Evolutionary conservation across 2,888 invertebrate species (phyloP), one percentile per base, ranked within the genome.

Genomic region (Diplazon laetatorius): DNA sequence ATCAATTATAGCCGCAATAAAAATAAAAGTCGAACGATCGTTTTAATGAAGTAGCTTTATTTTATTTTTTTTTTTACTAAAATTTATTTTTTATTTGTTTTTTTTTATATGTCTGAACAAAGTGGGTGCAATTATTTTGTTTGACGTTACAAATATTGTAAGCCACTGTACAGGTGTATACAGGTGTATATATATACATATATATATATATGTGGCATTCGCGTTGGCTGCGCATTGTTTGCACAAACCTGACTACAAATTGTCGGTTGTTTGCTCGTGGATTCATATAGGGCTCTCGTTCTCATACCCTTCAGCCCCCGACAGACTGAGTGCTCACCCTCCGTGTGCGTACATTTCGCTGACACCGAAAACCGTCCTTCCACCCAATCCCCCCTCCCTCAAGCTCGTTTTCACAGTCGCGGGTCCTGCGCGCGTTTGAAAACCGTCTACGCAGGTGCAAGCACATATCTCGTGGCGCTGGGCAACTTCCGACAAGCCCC

Each of bases 181-280:
- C 8, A 3, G 50, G n/a, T n/a, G n/a, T n/a, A n/a, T n/a, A n/a
- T n/a, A n/a, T n/a, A n/a, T n/a, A n/a, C n/a, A n/a, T n/a, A n/a
- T n/a, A n/a, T n/a, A n/a, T n/a, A n/a, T n/a, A n/a, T n/a, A n/a
- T n/a, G n/a, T n/a, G n/a, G n/a, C n/a, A 1, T 37, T 16, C 35
- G 1, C 12, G 35, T 48, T 37, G 37, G 10, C 50, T 35, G 6
- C 20, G 37, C 37, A 48, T 50, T 35, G 37, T 50, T 37, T 50
- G 50, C 63, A 46, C 48, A 63, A 48, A 35, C 50, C 30, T 35
- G 48, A 35, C 37, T 50, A 50, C 39, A 48, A 50, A 50, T 48
- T 50, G 65, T 65, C 39, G 65, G 75, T 75, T 59, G 55, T 70
- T 69, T 57, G 69, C 35, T 63, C 39, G 55, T 39, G 46, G 69